Base-by-base conservation (phyloP, 2,888 invertebrate species). In the Ernsta delagoae region DNA sequence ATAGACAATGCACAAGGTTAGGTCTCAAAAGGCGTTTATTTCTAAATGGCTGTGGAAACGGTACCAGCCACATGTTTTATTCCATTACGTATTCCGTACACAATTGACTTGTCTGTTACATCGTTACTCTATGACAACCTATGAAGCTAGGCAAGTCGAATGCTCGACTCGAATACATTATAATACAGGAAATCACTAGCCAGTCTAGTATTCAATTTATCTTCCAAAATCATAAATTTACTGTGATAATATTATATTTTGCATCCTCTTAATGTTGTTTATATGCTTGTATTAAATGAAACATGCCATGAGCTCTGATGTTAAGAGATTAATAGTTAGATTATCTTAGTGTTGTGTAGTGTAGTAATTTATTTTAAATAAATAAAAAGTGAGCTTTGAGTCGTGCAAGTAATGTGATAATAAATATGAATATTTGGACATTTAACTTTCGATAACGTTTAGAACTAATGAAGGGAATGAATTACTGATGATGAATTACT, bases 141-240 rank as follows among this genome's bases (percentile, higher is more conserved):
- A 89, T 87, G 82, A 82, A 81, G 78, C 80, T 69, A 57, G 69
- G 69, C 74, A 80, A 75, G 72, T 74, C 73, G 75, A 73, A 75
- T 76, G 83, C 83, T 84, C 83, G 81, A 79, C 81, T 83, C 77
- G 90, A 88, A 92, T 92, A 91, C 83, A 91, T 92, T 92, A 91
- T 81, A 70, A 86, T 83, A 83, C 89, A 91, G 92, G 92, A 92
- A 92, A 91, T 91, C 92, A 91, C 90, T 89, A 89, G 79, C 84
- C 79, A 80, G 83, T 83, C 86, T 84, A 86, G 82, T 83, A 83
- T 84, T 86, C 89, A 87, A 90, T 92, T 90, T 92, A 91, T 92
- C 90, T 88, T 90, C 84, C 80, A 87, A 91, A 90, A 89, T 90
- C 88, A 89, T 91, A 91, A 89, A 90, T 92, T 89, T 82, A 80